phyloP scores from a whole-genome alignment of 2,113 vertebrate species.

The Caracal caracal region DNA sequence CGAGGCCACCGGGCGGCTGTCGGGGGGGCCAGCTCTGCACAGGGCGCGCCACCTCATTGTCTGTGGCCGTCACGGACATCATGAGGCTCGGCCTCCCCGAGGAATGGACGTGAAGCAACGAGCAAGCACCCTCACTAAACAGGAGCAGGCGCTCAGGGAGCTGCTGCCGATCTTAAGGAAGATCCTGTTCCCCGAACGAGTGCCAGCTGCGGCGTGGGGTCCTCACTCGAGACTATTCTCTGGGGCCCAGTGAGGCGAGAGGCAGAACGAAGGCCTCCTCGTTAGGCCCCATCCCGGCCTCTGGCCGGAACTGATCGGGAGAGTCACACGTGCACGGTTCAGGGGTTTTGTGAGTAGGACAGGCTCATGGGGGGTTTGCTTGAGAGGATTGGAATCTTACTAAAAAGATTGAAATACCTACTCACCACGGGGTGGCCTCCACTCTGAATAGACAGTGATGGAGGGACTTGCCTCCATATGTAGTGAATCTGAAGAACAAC shows the following conservation, averaged over 20 bases:
- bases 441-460: not conserved
- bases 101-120: not conserved
- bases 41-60: accelerated
- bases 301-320: not conserved
- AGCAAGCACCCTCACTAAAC: not conserved
- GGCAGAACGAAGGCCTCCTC: accelerated
- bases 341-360: not conserved
- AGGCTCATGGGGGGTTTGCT: not conserved
- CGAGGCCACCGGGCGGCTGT: not conserved
- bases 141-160: not conserved
- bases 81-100: not conserved
- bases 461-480: not conserved
- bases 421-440: not conserved
- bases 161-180: accelerated
- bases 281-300: not conserved
- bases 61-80: not conserved
- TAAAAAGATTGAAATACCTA: not conserved
- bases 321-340: not conserved
- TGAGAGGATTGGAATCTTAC: not conserved
- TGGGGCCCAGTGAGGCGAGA: accelerated
- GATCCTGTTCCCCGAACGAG: accelerated
- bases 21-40: not conserved
- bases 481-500: not conserved
- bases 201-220: accelerated
- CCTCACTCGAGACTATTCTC: not conserved